A percentile compares a stretch with the other conserved stretches of the same genome.
Conservation (phyloP, 2,113 vertebrate genomes). For the Oncorhynchus keta region DNA sequence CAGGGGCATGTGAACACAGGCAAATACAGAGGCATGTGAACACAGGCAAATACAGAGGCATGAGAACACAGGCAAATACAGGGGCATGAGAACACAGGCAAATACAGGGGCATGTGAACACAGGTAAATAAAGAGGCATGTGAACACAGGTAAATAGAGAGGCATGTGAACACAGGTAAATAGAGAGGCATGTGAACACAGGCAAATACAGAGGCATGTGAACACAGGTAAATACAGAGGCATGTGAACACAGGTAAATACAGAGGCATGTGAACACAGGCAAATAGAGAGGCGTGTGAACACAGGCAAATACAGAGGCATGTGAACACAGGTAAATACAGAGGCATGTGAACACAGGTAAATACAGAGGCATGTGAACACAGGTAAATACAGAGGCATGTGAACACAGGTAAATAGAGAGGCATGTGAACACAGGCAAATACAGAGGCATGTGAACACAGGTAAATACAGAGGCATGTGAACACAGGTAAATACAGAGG, state of each 20-base stretch:
- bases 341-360: too few relatives aligned
- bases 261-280: too few relatives aligned
- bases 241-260: conserved; percentile 30
- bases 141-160: conserved; percentile 24
- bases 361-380: conserved; percentile 4
- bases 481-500: background rate
- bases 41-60: background rate
- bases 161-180: conserved; percentile 29
- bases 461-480: conserved; percentile 43
- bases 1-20: conserved; percentile 31
- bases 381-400: conserved; percentile 34
- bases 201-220: background rate
- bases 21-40: too few relatives aligned
- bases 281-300: background rate
- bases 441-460: background rate
- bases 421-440: too few relatives aligned
- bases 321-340: conserved; percentile 23
- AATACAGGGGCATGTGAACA: too few relatives aligned
- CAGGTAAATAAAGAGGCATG: background rate
- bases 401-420: conserved; percentile 16
- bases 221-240: conserved; percentile 25
- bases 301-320: conserved; percentile 31
- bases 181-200: too few relatives aligned
- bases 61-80: conserved; percentile 26
- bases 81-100: conserved; percentile 28